phyloP scores from a whole-genome alignment of 2,888 invertebrate genomes.

The Euclidia mi region DNA sequence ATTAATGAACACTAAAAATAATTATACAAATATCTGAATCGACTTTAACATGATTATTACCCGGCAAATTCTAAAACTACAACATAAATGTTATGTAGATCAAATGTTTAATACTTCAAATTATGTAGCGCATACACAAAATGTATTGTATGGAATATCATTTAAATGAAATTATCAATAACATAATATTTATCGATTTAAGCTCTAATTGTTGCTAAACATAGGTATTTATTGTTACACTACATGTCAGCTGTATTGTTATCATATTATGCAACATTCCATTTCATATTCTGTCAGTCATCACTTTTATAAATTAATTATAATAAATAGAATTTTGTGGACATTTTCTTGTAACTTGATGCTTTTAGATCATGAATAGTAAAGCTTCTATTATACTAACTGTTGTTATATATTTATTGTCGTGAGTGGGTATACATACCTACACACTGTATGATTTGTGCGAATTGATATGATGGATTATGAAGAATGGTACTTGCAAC shows the following conservation, averaged over 20 bases:
- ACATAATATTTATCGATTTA: constrained; percentile 23
- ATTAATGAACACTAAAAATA: constrained; percentile 62
- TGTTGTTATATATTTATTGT: constrained; percentile 34
- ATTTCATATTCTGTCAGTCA: constrained; percentile 61
- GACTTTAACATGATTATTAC: constrained; percentile 40
- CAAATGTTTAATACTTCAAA: constrained; percentile 43
- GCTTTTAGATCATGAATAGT: constrained; percentile 63
- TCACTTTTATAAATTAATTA: constrained; percentile 27
- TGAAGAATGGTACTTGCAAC: constrained; percentile 36
- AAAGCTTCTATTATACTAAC: constrained; percentile 60
- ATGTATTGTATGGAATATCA: constrained; percentile 23
- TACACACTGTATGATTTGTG: constrained; percentile 29
- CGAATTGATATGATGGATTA: constrained; percentile 24
- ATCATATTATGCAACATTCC: constrained; percentile 71
- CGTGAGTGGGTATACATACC: constrained; percentile 20
- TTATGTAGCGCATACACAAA: constrained; percentile 33
- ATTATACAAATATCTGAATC: constrained; percentile 31
- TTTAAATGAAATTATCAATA: constrained; percentile 30
- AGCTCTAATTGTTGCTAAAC: constrained; percentile 46
- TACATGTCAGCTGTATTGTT: constrained; percentile 42
- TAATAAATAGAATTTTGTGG: constrained; percentile 21
- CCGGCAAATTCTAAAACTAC: constrained; percentile 23
- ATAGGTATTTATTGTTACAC: constrained; percentile 51
- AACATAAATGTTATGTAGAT: constrained; percentile 59
- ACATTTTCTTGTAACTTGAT: constrained; percentile 38